Percentiles rank a stretch among this genome's conserved stretches.
These are phyloP conservation scores for Morone saxatilis DNA, from an alignment of 2,113 vertebrate species.

Conservation along the genomic window DNA sequence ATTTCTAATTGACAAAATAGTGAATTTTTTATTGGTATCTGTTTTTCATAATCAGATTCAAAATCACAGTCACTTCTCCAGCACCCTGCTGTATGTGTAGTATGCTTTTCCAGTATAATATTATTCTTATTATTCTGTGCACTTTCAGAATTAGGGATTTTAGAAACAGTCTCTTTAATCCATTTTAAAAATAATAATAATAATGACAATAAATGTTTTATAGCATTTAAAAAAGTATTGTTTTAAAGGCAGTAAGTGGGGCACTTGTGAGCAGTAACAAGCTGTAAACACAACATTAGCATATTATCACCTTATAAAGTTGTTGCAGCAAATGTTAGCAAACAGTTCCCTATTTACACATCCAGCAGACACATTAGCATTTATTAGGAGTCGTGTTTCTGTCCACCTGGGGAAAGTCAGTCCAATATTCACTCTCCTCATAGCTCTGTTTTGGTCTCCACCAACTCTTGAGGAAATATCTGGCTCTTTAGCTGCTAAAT, in stretches of 20 bases:
- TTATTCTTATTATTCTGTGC: not conserved
- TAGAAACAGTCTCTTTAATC: not conserved
- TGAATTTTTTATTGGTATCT: not conserved
- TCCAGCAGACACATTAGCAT: no score
- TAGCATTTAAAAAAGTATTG: not conserved
- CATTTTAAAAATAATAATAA: no score
- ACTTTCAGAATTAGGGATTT: not conserved
- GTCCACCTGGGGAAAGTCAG: not conserved
- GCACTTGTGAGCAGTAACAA: not conserved
- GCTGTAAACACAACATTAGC: not conserved
- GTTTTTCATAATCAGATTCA: not conserved
- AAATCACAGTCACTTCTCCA: not conserved
- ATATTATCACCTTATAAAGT: not conserved
- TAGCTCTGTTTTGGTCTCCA: not conserved
- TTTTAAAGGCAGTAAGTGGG: not conserved
- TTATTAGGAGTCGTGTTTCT: not conserved
- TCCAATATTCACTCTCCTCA: not conserved
- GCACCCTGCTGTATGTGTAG: not conserved
- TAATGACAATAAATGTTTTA: no score
- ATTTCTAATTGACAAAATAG: not conserved
- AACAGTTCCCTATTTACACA: no score
- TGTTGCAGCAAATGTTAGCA: no score
- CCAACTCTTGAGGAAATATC: not conserved
- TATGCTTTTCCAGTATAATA: no score
- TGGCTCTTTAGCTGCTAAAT: not conserved